A percentile compares a stretch with the other conserved stretches of the same genome.
Evolutionary conservation across 2,113 vertebrate species (phyloP).

Genomic region (Rousettus leschenaultii): DNA sequence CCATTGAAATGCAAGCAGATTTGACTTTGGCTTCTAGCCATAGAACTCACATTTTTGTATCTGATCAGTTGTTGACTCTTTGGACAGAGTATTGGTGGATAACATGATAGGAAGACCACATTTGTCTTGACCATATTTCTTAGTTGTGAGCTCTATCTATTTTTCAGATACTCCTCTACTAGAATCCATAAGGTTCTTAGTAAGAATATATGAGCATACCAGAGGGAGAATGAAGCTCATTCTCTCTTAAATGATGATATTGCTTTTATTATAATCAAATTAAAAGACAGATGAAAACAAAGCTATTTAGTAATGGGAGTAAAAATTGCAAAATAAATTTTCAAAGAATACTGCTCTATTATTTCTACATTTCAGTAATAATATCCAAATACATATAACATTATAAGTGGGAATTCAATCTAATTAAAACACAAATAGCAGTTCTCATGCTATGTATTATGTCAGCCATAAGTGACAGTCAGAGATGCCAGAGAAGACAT

Average conservation of each 20-base stretch:
- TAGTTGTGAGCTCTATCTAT: neutral
- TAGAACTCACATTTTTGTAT: neutral
- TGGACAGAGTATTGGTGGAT: neutral
- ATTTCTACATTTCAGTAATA: slow-evolving; percentile 28
- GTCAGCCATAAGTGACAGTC: neutral
- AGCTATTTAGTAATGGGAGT: neutral
- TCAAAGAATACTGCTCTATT: neutral
- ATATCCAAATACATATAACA: neutral
- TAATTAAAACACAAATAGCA: slow-evolving; percentile 53
- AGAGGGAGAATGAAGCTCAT: neutral
- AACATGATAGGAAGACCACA: neutral
- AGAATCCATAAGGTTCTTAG: neutral
- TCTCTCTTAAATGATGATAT: neutral
- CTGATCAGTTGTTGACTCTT: neutral
- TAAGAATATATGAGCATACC: neutral
- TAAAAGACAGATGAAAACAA: slow-evolving; percentile 32
- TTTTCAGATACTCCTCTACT: neutral
- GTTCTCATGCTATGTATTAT: neutral
- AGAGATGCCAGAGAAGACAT: neutral
- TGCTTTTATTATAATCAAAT: slow-evolving; percentile 26
- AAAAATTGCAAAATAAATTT: slow-evolving; percentile 15
- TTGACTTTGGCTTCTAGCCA: neutral
- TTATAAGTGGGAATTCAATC: neutral
- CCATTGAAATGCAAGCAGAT: neutral
- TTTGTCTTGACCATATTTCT: neutral